Base-by-base conservation (phyloP, 2,888 invertebrate species). In the Tortricodes alternella region DNA sequence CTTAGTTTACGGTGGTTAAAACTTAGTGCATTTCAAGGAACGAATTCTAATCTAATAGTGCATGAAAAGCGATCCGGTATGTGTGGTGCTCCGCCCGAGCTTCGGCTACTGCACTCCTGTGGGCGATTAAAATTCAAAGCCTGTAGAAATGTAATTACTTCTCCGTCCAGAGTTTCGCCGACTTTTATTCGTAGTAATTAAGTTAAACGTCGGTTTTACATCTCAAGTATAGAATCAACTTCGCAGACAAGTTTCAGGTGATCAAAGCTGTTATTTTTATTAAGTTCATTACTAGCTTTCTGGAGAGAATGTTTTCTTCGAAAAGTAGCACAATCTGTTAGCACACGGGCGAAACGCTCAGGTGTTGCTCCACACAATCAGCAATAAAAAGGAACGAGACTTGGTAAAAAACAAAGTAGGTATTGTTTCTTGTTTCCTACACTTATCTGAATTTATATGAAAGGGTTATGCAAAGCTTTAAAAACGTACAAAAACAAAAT, bases 91-190 rank as follows among this genome's bases (percentile, higher is more conserved):
- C 29, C 44, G 24, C 32, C 29, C 39, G 38, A 35, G 59, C 51
- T 51, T 57, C 62, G 52, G 65, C 67, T 62, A 62, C 62, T 61
- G 41, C 65, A 62, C 53, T 59, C 66, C 68, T 62, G 64, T 70
- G 72, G 74, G 77, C 82, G 79, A 85, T 89, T 89, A 82, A 85
- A 87, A 89, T 88, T 88, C 89, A 88, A 84, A 88, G 80, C 79
- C 73, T 74, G 88, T 85, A 87, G 83, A 85, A 85, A 85, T 81
- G 83, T 85, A 87, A 89, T 88, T 88, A 85, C 85, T 82, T 78
- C 76, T 72, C 73, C 74, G 78, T 80, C 79, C 83, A 83, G 75
- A 83, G 82, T 85, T 81, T 75, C 66, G 68, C 65, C 70, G 76
- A 83, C 80, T 85, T 86, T 84, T 85, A 84, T 85, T 80, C 76